These are phyloP conservation scores for Cephalopachus bancanus DNA, from an alignment of 2,797 vertebrate species.

Conservation along the genomic window DNA sequence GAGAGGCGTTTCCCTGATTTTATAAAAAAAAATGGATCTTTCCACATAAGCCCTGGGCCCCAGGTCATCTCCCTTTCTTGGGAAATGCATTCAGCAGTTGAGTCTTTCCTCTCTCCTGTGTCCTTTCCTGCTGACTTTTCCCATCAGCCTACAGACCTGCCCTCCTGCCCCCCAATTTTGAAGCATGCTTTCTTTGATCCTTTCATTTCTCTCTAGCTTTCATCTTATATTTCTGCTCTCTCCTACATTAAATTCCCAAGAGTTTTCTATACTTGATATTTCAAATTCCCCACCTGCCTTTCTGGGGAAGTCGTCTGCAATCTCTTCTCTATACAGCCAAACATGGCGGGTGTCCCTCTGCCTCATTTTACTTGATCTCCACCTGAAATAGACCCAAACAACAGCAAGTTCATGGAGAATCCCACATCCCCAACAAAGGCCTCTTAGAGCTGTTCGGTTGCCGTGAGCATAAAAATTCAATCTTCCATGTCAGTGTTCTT, in stretches of 20 bases:
- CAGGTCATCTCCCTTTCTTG: not conserved
- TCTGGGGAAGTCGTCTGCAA: no score
- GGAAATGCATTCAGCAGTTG: not conserved
- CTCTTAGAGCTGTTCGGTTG: not conserved
- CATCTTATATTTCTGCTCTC: not conserved
- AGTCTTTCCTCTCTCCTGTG: not conserved
- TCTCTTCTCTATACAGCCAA: not conserved
- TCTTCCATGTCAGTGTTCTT: not conserved
- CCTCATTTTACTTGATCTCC: not conserved
- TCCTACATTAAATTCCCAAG: not conserved
- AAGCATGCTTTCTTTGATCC: not conserved
- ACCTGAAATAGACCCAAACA: not conserved
- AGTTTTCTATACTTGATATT: not conserved
- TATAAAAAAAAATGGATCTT: not conserved
- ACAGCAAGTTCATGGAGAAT: not conserved
- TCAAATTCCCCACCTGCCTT: not conserved
- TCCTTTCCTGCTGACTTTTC: no score
- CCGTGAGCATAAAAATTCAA: not conserved
- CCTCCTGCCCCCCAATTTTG: not conserved
- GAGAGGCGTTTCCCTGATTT: not conserved
- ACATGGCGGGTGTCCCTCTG: not conserved
- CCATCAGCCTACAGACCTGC: no score
- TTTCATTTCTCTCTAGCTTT: not conserved
- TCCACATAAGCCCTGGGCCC: not conserved
- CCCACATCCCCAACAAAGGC: not conserved